Evolutionary conservation across 2,113 vertebrate genomes (phyloP).

Genomic region (Tamias sibiricus): DNA sequence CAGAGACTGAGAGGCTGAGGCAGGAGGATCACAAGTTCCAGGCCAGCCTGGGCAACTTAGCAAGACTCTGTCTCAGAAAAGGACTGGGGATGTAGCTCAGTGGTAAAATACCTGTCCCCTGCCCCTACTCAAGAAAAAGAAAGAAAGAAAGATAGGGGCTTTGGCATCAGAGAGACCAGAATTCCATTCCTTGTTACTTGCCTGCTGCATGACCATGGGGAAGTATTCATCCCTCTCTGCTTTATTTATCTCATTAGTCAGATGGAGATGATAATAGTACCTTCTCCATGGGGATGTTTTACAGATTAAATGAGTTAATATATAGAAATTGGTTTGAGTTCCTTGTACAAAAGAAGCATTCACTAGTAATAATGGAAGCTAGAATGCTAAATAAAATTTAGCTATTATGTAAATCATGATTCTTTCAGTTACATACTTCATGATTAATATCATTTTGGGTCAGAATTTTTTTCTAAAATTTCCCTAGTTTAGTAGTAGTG

Average conservation of each 20-base stretch:
- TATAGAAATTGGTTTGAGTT: neutral
- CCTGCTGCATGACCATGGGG: neutral
- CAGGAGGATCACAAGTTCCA: too few relatives aligned
- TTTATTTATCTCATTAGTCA: conserved; percentile 17
- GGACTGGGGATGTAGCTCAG: neutral
- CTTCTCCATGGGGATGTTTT: neutral
- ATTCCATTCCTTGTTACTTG: neutral
- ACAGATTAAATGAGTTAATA: conserved; percentile 18
- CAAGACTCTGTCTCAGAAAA: too few relatives aligned
- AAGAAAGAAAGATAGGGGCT: neutral
- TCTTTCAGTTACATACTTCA: neutral
- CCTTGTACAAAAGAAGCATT: neutral
- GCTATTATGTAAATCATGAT: neutral
- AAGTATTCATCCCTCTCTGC: neutral
- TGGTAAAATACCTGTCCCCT: neutral
- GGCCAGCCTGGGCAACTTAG: too few relatives aligned
- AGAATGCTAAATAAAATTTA: neutral
- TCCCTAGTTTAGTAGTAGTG: neutral
- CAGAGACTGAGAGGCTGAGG: too few relatives aligned
- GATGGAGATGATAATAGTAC: neutral
- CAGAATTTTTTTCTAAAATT: neutral
- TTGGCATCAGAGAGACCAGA: neutral
- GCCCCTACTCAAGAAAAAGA: neutral
- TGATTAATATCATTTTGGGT: neutral
- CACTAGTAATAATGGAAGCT: neutral